Evolutionary conservation across 2,888 invertebrate species (phyloP).

Genomic region (Clunio marinus): DNA sequence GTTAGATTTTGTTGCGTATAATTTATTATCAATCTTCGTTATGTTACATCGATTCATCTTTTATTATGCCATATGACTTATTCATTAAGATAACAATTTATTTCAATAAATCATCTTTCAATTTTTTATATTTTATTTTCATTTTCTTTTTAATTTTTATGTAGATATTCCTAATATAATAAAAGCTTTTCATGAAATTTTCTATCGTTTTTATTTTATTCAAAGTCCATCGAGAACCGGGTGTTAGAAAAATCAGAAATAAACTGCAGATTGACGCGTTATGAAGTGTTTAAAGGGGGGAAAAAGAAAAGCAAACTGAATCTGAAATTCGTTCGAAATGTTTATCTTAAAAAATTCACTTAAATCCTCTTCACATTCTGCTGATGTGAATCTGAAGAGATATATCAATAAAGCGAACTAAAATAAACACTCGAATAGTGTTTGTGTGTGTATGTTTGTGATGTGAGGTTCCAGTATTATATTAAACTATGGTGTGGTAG

Average conservation of each 20-base stretch:
- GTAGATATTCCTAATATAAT: too few species aligned
- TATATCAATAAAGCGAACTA: slow-evolving; percentile 14
- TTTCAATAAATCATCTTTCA: background rate
- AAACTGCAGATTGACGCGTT: too few species aligned
- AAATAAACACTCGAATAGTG: slow-evolving; percentile 26
- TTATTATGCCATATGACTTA: background rate
- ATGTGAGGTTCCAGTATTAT: background rate
- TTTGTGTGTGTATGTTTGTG: too few species aligned
- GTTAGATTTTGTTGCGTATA: background rate
- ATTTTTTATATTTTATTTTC: background rate
- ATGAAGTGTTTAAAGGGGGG: background rate
- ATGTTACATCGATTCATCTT: background rate
- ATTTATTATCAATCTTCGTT: slow-evolving; percentile 2
- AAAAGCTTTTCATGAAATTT: slow-evolving; percentile 10
- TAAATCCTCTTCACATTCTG: background rate
- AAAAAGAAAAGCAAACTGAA: background rate
- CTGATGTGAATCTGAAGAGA: slow-evolving; percentile 1
- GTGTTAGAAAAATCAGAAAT: too few species aligned
- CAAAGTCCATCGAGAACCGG: too few species aligned
- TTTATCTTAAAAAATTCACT: slow-evolving; percentile 31
- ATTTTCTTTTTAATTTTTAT: background rate
- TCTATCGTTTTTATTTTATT: too few species aligned
- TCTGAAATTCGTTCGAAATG: slow-evolving; percentile 12
- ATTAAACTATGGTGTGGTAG: background rate
- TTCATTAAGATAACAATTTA: slow-evolving; percentile 7